phyloP scores from a whole-genome alignment of 2,888 invertebrate species.

The Lasioglossum calceatum region DNA sequence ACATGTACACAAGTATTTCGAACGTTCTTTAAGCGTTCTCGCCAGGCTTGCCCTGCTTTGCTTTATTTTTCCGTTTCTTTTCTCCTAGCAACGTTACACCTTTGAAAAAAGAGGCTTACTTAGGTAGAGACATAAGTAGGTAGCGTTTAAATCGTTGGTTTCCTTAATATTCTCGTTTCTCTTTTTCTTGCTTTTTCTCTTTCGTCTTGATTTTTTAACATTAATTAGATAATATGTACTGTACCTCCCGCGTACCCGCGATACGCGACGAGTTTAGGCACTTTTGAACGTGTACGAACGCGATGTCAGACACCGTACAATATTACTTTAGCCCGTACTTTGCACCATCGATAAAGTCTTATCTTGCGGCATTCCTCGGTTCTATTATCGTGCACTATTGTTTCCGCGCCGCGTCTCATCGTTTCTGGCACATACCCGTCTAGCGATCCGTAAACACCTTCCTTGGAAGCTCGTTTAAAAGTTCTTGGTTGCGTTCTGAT shows the following conservation, averaged over 20 bases:
- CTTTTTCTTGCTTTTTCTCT: not conserved
- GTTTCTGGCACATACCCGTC: slow-evolving; percentile 51
- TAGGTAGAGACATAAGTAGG: slow-evolving; percentile 65
- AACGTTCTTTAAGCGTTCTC: slow-evolving; percentile 44
- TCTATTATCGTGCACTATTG: slow-evolving; percentile 59
- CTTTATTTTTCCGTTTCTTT: slow-evolving; percentile 46
- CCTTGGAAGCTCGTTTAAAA: slow-evolving; percentile 55
- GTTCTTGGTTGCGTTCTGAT: slow-evolving; percentile 17
- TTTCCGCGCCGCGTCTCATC: slow-evolving; percentile 30
- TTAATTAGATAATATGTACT: slow-evolving; percentile 66
- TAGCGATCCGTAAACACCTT: slow-evolving; percentile 42
- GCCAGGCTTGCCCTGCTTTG: slow-evolving; percentile 42
- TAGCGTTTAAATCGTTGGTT: slow-evolving; percentile 51
- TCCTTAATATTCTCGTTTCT: not conserved
- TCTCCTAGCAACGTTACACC: slow-evolving; percentile 57
- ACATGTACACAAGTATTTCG: slow-evolving; percentile 25
- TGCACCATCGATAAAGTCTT: slow-evolving; percentile 60
- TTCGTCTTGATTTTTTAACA: slow-evolving; percentile 21
- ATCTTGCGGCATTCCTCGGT: slow-evolving; percentile 36
- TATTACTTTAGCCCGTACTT: slow-evolving; percentile 58
- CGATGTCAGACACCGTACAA: slow-evolving; percentile 56
- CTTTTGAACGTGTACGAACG: slow-evolving; percentile 65
- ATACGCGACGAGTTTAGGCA: slow-evolving; percentile 72
- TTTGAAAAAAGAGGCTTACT: slow-evolving; percentile 67
- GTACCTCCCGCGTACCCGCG: slow-evolving; percentile 59